Base-by-base conservation (phyloP, 2,113 vertebrate genomes). In the Sardina pilchardus region DNA sequence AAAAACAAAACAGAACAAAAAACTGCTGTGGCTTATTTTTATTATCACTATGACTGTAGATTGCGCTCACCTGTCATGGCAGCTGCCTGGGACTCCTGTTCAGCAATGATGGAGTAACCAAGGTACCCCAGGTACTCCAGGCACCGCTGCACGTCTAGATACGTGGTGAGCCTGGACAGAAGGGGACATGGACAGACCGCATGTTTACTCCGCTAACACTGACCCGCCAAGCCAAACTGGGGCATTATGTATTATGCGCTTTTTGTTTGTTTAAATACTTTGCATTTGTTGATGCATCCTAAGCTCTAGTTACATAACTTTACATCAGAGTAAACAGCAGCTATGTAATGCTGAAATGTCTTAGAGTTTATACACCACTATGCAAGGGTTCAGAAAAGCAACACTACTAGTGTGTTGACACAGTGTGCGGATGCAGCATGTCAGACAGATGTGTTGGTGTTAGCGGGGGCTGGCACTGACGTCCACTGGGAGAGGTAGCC, bases 401-500 rank as follows among this genome's bases (percentile, higher is more conserved):
- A 16, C 3, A 6, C 26, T 36, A 5, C 71, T n/a, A 78, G 71
- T 36, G 71, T 36, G 14, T 17, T 78, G 30, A 34, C 14, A 78
- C 30, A 34, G 14, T n/a, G n/a, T n/a, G n/a, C n/a, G n/a, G 1
- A 78, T 39, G 39, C 71, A 78, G 16, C 26, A 36, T 36, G 71
- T 10, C n/a, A 26, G 34, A 30, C 14, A 44, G 63, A 50, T 43
- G 21, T 75, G n/a, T 84, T 1, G 45, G 45, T 67, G 1, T 19
- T n/a, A n/a, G n/a, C n/a, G n/a, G n/a, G n/a, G n/a, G n/a, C n/a
- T n/a, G n/a, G 24, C 84, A 97, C 98, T 97, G 90, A 99, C 98
- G 97, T 99, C 98, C 98, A 99, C 93, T 99, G 98, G 19, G 97
- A 99, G 75, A 99, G 97, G 92, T 97, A 99, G n/a, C 98, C 98